A percentile compares a stretch with the other conserved stretches of the same genome.
phyloP scores from a whole-genome alignment of 2,797 vertebrate genomes.

The Falco concolor region DNA sequence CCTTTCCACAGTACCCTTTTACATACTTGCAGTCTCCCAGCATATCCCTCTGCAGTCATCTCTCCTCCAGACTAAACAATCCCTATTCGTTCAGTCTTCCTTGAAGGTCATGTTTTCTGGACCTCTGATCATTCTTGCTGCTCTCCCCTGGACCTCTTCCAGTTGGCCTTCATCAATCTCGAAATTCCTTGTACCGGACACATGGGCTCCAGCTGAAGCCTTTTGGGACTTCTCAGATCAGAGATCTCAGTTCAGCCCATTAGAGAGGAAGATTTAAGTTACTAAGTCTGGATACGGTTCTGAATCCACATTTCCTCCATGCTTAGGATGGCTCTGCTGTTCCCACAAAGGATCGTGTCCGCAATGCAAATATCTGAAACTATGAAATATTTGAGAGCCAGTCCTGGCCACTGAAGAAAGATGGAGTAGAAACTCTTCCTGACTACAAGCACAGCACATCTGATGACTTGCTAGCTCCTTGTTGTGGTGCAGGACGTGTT shows the following conservation, averaged over 20 bases:
- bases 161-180: background rate
- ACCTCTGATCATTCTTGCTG: background rate
- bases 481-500: background rate
- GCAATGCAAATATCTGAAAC: background rate
- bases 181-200: background rate
- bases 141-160: background rate
- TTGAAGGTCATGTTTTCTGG: background rate
- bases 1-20: background rate
- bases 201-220: constrained; percentile 42
- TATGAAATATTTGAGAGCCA: background rate
- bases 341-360: background rate
- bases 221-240: constrained; percentile 4
- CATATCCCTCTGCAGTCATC: background rate
- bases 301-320: background rate
- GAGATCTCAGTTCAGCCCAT: background rate
- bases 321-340: background rate
- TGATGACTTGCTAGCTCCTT: background rate
- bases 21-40: background rate
- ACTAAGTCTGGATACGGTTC: background rate
- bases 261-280: background rate
- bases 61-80: constrained; percentile 58
- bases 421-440: background rate
- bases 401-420: background rate
- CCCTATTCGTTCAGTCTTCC: background rate
- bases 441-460: background rate